Evolutionary conservation across 1,140 invertebrate genomes (phyloP).

Genomic region (Pinna nobilis): DNA sequence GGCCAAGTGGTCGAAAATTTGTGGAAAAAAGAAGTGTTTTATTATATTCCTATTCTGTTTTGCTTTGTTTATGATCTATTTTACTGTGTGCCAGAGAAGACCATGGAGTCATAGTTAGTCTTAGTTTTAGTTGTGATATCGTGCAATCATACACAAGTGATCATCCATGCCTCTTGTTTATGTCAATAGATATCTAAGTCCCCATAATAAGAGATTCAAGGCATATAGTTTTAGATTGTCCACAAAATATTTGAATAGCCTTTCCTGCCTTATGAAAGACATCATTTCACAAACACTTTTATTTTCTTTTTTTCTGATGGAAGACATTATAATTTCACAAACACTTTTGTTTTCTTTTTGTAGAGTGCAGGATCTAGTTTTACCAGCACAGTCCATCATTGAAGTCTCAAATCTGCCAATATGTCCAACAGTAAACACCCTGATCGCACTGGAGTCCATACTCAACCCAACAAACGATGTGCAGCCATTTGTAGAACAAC

Average conservation of each 20-base stretch:
- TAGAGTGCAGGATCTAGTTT: slow-evolving; percentile 51
- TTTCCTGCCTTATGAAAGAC: slow-evolving; percentile 30
- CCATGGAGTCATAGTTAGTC: no score
- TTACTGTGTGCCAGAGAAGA: no score
- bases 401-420: slow-evolving; percentile 54
- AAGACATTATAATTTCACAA: neutral
- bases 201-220: no score
- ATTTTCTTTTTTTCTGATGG: neutral
- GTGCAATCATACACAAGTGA: no score
- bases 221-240: no score
- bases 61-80: no score
- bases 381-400: slow-evolving; percentile 52
- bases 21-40: no score
- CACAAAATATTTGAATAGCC: slow-evolving; percentile 4
- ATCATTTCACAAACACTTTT: neutral
- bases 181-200: no score
- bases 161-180: no score
- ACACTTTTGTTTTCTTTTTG: neutral
- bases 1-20: no score
- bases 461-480: slow-evolving; percentile 81
- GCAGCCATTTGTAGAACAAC: slow-evolving; percentile 85
- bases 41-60: no score
- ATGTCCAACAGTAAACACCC: slow-evolving; percentile 62
- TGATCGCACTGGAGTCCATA: slow-evolving; percentile 70
- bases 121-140: no score